Evolutionary conservation across 2,797 vertebrate species (phyloP).

Genomic region (Pampus argenteus): DNA sequence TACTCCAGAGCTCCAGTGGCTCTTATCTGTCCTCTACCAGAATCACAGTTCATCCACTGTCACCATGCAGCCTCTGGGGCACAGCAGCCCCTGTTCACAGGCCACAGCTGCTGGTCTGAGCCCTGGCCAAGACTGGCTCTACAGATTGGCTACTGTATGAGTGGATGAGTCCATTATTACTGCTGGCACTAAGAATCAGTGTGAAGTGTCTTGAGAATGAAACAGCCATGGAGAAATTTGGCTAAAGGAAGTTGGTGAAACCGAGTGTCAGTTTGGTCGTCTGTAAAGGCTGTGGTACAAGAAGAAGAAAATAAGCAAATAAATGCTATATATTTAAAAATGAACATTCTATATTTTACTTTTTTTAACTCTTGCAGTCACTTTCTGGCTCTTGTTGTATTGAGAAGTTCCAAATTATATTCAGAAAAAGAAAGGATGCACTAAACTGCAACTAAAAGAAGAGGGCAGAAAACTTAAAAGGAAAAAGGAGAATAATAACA

Average conservation of each 20-base stretch:
- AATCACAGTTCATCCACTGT: constrained; percentile 37
- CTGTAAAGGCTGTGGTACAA: not conserved
- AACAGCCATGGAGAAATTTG: constrained; percentile 13
- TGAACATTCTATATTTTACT: not conserved
- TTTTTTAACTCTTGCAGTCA: not conserved
- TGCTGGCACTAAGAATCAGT: constrained; percentile 17
- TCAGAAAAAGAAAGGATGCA: not conserved
- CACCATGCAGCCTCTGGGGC: constrained; percentile 19
- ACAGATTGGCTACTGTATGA: constrained; percentile 21
- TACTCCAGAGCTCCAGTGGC: constrained; percentile 44
- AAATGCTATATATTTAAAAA: not conserved
- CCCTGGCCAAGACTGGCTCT: constrained; percentile 10
- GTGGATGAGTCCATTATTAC: constrained; percentile 24
- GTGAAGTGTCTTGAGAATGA: constrained; percentile 33
- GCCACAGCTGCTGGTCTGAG: constrained; percentile 38
- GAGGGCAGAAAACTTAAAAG: not conserved
- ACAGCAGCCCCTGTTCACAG: constrained; percentile 11
- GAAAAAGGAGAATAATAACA: not conserved
- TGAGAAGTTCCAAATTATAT: not conserved
- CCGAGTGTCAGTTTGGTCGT: not conserved
- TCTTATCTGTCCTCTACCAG: constrained; percentile 56
- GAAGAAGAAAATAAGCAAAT: not conserved
- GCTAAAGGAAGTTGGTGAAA: constrained; percentile 26
- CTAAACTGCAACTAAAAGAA: not conserved
- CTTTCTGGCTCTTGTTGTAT: not conserved